Evolutionary conservation across 2,113 vertebrate species (phyloP), one percentile per base, ranked within the genome.

Genomic region (Daboia siamensis): DNA sequence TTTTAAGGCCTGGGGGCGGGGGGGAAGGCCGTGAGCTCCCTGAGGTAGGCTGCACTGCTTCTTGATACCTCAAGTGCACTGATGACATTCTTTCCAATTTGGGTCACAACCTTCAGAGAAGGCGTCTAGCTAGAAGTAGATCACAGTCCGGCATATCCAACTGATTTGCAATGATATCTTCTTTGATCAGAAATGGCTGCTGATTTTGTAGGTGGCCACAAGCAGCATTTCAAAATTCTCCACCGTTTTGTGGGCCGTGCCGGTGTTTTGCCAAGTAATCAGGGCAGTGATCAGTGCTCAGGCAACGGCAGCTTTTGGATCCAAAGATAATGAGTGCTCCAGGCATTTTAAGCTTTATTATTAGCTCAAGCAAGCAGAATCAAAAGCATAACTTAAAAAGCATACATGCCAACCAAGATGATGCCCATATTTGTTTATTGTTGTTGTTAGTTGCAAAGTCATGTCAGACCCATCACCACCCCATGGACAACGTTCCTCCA

Each of bases 1-100:
- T 91, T 95, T 95, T 59, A 94, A 46, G 87, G 93, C 92, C 93
- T 80, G 92, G 93, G 5, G 2, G 12, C 93, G 12, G 52, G 3
- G 93, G 90, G 94, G 86, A 89, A 89, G 44, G 91, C 90, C 87
- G 59, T 84, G 91, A 96, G 86, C 55, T 85, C 4, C 29, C 51
- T 80, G 85, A 74, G 39, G 44, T 90, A 48, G 48, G 92, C 91
- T 12, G 0, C 0, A 0, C 88, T 51, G 54, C 94, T 15, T n/a
- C 0, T 2, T 88, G 55, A 46, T 9, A 74, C 90, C 91, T 91
- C 5, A 61, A 51, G 52, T 80, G 91, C 11, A 26, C n/a, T 51
- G 15, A 0, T 0, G 52, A 84, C 26, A 17, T 33, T 92, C 24
- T 90, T 48, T 90, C 39, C 33, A 0, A 4, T 51, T 90, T 95